Base-by-base conservation (phyloP, 1,140 invertebrate genomes). In the Drosophila navojoa region DNA sequence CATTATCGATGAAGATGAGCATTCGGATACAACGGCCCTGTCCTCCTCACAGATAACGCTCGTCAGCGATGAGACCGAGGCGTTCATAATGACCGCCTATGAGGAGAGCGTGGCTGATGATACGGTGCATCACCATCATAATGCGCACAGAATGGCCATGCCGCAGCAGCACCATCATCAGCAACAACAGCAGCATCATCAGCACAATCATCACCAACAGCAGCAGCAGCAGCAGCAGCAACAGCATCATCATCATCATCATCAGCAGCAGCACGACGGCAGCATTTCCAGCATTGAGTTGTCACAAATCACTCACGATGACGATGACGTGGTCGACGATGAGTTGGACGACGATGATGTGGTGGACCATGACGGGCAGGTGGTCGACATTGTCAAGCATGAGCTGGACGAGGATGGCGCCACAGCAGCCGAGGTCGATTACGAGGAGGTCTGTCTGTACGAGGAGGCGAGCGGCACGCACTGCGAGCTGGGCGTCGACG, bases 41-140 rank as follows among this genome's bases (percentile, higher is more conserved):
- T 80, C 80, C 10, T 71, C 63, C 29, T 35, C 82, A 1, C 80
- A 84, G 40, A 90, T 89, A 50, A 84, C 82, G 0, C 15, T 91
- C 63, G 90, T 91, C 3, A 79, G 87, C 52, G 90, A 90, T 22
- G 86, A 91, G 55, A 61, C 90, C 6, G 90, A 91, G 45, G 84
- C 90, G 11, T 91, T 91, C 5, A 91, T 91, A 13, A 60, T 91
- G 27, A 87, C 85, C 38, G 76, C 90, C 32, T 91, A 91, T 27
- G 90, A 91, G 64, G 90, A 91, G 71, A 82, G 90, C 9, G 90
- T 91, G 15, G 74, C 87, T 6, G 90, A 91, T 59, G 90, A 90
- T 53, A 85, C 77, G 6, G 81, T 90, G 7, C 61, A 63, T 40
- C 81, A 85, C 25, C 81, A 81, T 47, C 70, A 80, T 15, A 75